Base-by-base conservation (phyloP, 35 echinoderm and acorn worm species). In the Anneissia japonica region DNA sequence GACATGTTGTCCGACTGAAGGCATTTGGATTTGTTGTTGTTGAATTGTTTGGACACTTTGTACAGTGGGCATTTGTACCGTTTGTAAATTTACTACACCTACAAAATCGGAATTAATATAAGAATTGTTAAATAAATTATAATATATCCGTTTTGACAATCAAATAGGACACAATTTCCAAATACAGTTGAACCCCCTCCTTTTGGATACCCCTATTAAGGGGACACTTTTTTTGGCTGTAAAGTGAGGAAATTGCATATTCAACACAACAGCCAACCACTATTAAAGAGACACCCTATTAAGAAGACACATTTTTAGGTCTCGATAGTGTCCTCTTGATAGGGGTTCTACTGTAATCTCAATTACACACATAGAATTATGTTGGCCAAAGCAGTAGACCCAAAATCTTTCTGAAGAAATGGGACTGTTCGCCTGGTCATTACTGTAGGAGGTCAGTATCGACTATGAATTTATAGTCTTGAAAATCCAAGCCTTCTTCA, bases 71-170 rank as follows among this genome's bases (percentile, higher is more conserved):
- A 64, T 23, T 12, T 64, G 51, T 64, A 64, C 51, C 11, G 51
- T 64, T 64, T 64, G 51, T 64, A 64, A 64, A 64, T 64, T 64
- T 64, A 64, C 51, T 64, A 64, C 51, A 64, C 51, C 51, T 64
- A 23, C 16, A 45, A 23, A 64, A 64, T 19, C 11, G 10, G 26
- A 26, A 64, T 16, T 16, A 26, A 16, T 64, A 64, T 64, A 43
- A 43, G 14, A 43, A 6, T 4, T 43, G 14, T 43, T 43, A 43
- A n/a, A n/a, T n/a, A n/a, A n/a, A n/a, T n/a, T n/a, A n/a, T n/a
- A n/a, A n/a, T n/a, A n/a, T n/a, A n/a, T n/a, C n/a, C n/a, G n/a
- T n/a, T n/a, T n/a, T n/a, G n/a, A n/a, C n/a, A n/a, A n/a, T n/a
- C n/a, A n/a, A n/a, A n/a, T n/a, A n/a, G n/a, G n/a, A n/a, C n/a